Base-by-base conservation (phyloP, 2,113 vertebrate species). In the Rynchops niger region DNA sequence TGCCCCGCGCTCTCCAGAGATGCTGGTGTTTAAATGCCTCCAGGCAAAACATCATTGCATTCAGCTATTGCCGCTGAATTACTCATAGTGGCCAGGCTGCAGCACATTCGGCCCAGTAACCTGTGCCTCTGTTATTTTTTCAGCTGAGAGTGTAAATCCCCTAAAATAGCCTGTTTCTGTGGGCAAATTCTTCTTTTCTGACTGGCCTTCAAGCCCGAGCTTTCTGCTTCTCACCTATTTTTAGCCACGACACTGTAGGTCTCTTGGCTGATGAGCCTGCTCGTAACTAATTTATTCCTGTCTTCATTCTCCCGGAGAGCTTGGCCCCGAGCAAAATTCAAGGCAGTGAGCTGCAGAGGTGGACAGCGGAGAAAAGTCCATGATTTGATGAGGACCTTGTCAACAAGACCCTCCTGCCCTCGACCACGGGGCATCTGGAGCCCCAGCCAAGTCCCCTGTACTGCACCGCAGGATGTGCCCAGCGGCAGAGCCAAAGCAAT, bases 151-250 rank as follows among this genome's bases (percentile, higher is more conserved):
- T 50, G 59, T 78, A 95, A 95, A 97, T 77, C 96, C 94, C 88
- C 95, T 90, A 92, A 95, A 95, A 95, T 88, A 96, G 91, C 52
- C 88, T 88, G 22, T 90, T 95, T 96, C 96, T 95, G 84, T n/a
- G 88, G 88, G 93, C 62, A 95, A 96, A 95, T 95, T 94, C 80
- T 92, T 96, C 77, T 90, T 92, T 93, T 53, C 96, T 91, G 95
- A 95, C 83, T 96, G 86, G 94, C 83, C 91, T 61, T 70, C 72
- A 15, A 81, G 93, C 93, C 72, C 0, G 0, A 80, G 62, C 6
- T 69, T 95, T 88, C 92, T 95, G 76, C 76, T 92, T 27, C 94
- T 95, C 82, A 93, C 91, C 90, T 96, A 94, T 97, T 96, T 96
- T 96, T 96, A 97, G 94, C 88, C 92, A 82, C 30, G 9, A 95